These are phyloP conservation scores for Euplagia quadripunctaria DNA, from an alignment of 2,888 invertebrate genomes.

Conservation along the genomic window DNA sequence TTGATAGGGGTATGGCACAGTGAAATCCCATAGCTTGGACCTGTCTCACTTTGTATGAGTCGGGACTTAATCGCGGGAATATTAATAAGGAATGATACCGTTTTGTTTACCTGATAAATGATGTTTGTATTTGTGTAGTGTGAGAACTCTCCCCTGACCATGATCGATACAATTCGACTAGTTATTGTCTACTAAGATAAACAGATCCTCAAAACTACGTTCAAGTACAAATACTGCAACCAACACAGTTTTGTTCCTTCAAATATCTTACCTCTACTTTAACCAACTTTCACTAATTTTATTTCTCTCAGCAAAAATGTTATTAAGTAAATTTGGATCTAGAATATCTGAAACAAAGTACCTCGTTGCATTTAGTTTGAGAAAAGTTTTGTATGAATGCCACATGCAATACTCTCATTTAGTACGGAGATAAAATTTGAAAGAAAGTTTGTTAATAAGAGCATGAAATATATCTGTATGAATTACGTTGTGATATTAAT, in stretches of 20 bases:
- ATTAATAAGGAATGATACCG: not conserved
- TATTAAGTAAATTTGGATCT: not conserved
- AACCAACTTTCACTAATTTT: slow-evolving; percentile 25
- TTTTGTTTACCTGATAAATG: not conserved
- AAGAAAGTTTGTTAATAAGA: not conserved
- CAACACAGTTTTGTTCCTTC: not conserved
- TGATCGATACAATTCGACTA: too few species aligned
- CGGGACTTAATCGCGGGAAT: not conserved
- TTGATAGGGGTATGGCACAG: not conserved
- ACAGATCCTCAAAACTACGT: too few species aligned
- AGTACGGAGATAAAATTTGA: not conserved
- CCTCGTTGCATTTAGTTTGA: slow-evolving; percentile 28
- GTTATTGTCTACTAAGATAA: too few species aligned
- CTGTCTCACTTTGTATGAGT: not conserved
- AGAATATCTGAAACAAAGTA: slow-evolving; percentile 20
- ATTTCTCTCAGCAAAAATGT: slow-evolving; percentile 17
- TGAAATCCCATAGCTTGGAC: not conserved
- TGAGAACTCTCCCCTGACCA: too few species aligned
- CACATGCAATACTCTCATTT: not conserved
- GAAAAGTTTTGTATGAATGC: not conserved
- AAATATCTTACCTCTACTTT: slow-evolving; percentile 15
- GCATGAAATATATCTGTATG: not conserved
- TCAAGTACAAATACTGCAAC: not conserved
- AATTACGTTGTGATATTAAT: not conserved
- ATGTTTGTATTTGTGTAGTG: not conserved